Conservation (phyloP, 2,888 invertebrate genomes). For the Glyphotaelius pellucidus region DNA sequence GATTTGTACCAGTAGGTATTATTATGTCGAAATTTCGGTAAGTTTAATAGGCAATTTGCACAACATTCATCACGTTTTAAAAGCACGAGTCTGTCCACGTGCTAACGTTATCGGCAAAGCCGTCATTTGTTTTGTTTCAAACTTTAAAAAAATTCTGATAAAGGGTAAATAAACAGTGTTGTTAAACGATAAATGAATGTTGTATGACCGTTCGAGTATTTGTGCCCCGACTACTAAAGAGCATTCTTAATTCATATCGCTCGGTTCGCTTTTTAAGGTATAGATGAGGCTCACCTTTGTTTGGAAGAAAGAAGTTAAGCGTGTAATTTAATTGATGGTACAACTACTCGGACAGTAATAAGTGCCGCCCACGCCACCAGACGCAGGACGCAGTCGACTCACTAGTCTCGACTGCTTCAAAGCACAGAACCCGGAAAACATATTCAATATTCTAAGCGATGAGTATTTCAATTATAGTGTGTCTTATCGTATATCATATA, state of each 20-base stretch:
- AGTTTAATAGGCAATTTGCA: background rate
- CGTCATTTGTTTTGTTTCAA: background rate
- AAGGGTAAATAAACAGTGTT: background rate
- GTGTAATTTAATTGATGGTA: constrained; percentile 2
- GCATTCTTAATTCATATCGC: background rate
- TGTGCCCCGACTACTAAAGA: background rate
- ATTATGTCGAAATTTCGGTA: background rate
- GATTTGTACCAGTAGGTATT: background rate
- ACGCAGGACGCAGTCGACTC: background rate
- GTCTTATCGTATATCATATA: background rate
- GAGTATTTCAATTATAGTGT: background rate
- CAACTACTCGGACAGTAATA: constrained; percentile 8
- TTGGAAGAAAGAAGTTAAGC: background rate
- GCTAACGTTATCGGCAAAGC: background rate
- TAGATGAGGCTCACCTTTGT: background rate
- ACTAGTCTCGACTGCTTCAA: no score
- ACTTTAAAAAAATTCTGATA: background rate
- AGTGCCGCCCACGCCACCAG: constrained; percentile 15
- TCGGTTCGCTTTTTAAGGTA: background rate
- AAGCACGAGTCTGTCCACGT: background rate
- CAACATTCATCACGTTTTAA: background rate
- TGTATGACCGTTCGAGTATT: background rate
- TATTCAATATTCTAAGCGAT: background rate
- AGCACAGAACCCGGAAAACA: no score
- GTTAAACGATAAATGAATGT: background rate